Percentiles rank a stretch among this genome's conserved stretches.
phyloP scores from a whole-genome alignment of 2,797 vertebrate species.

The Mareca strepera region DNA sequence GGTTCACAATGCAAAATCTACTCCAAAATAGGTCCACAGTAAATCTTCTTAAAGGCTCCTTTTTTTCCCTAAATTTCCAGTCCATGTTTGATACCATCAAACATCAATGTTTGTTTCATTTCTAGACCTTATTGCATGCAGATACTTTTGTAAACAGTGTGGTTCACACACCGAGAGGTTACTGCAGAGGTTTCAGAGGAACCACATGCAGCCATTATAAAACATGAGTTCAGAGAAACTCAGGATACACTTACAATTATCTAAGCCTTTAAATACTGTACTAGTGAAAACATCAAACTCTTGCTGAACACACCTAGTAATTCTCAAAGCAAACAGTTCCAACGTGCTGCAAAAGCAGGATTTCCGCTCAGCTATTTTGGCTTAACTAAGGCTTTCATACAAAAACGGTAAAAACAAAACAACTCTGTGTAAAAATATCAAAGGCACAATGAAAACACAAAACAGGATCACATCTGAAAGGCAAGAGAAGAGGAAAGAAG shows the following conservation, averaged over 20 bases:
- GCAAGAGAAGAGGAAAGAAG: conserved; percentile 29
- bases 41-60: background rate
- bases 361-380: conserved; percentile 36
- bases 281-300: conserved; percentile 20
- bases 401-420: conserved; percentile 43
- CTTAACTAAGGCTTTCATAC: conserved; percentile 22
- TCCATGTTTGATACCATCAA: background rate
- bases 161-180: background rate
- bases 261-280: conserved; percentile 6
- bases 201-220: conserved; percentile 1
- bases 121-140: conserved; percentile 8
- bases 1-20: background rate
- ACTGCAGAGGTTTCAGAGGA: conserved; percentile 7
- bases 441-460: background rate
- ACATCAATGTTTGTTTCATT: background rate
- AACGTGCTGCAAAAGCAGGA: background rate
- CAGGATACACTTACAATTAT: background rate
- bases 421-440: background rate
- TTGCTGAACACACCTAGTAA: conserved; percentile 27
- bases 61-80: background rate
- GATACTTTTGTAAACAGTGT: conserved; percentile 1
- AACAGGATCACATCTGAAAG: background rate
- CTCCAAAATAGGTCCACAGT: background rate
- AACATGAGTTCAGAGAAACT: conserved; percentile 39
- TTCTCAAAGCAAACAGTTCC: conserved; percentile 39